Evolutionary conservation across 2,888 invertebrate genomes (phyloP).

Genomic region (Pristionchus mayeri): DNA sequence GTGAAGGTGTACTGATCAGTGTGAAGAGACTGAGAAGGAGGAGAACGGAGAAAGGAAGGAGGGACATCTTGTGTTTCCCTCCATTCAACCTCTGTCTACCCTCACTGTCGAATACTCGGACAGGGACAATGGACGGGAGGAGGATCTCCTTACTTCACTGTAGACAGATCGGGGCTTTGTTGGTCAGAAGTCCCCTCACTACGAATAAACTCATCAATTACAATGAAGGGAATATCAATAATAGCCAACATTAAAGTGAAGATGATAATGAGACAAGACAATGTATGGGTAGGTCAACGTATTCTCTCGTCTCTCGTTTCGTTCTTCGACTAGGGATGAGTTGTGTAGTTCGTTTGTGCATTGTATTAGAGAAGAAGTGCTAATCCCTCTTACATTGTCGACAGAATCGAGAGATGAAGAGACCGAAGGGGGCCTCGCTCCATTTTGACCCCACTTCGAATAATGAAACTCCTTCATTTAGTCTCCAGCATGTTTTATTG

Average conservation of each 20-base stretch:
- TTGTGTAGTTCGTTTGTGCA: constrained; percentile 5
- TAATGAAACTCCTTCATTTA: no score
- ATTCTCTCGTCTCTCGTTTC: not conserved
- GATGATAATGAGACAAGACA: not conserved
- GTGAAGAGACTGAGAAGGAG: not conserved
- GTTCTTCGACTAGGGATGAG: not conserved
- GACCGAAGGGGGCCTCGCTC: not conserved
- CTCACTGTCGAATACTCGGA: constrained; percentile 24
- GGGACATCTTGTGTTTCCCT: constrained; percentile 17
- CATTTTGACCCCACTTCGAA: no score
- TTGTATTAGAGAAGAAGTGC: constrained; percentile 10
- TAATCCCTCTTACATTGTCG: not conserved
- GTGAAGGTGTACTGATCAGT: not conserved
- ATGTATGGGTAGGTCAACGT: constrained; percentile 13
- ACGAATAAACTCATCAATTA: not conserved
- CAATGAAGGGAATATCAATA: not conserved
- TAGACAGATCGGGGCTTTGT: not conserved
- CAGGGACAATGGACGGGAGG: not conserved
- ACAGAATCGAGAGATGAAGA: not conserved
- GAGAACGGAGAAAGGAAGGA: not conserved
- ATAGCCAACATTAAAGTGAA: not conserved
- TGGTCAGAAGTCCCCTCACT: not conserved
- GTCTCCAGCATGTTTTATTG: no score
- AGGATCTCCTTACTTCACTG: constrained; percentile 1
- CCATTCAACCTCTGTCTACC: constrained; percentile 12